Base-by-base conservation (phyloP, 2,888 invertebrate species). In the Chrysolina oricalcia region DNA sequence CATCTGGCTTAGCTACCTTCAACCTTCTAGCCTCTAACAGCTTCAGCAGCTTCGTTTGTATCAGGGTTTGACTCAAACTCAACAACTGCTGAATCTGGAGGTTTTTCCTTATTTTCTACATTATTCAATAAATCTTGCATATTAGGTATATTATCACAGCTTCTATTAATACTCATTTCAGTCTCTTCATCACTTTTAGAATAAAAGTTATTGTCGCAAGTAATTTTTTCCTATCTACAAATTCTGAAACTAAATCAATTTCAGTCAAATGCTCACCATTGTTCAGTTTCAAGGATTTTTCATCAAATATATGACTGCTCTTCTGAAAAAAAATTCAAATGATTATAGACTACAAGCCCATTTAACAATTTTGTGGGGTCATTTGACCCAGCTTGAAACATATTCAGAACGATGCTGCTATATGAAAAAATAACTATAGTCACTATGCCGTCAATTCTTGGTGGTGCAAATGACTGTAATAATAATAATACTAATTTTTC, bases 71-170 rank as follows among this genome's bases (percentile, higher is more conserved):
- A n/a, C 43, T 69, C 70, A 63, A 73, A 77, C 10, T 72, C 73
- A 41, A 64, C 46, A 17, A 50, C 46, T 64, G 46, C 35, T 13
- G 43, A 40, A 64, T 71, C 68, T 11, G 59, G 70, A 27, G 74
- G 64, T 50, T 66, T 21, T 27, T 72, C 72, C 48, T 66, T 68
- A 35, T 68, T 70, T 70, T 64, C 70, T 43, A 64, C 63, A 62
- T 71, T 67, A 69, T 63, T 67, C 48, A 70, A 48, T 59, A 64
- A 50, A 50, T 72, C 50, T 65, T 70, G 27, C 46, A 73, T 46
- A 56, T 46, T 70, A 48, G 72, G 69, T 68, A 74, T 53, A 50
- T 66, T 69, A 70, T 72, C 63, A 77, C 77, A 72, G 69, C 70
- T 77, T 65, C 53, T 65, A 27, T 65, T 74, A 72, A 77, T 74